Evolutionary conservation across 2,113 vertebrate species (phyloP).

Genomic region (Corydoras sp.): DNA sequence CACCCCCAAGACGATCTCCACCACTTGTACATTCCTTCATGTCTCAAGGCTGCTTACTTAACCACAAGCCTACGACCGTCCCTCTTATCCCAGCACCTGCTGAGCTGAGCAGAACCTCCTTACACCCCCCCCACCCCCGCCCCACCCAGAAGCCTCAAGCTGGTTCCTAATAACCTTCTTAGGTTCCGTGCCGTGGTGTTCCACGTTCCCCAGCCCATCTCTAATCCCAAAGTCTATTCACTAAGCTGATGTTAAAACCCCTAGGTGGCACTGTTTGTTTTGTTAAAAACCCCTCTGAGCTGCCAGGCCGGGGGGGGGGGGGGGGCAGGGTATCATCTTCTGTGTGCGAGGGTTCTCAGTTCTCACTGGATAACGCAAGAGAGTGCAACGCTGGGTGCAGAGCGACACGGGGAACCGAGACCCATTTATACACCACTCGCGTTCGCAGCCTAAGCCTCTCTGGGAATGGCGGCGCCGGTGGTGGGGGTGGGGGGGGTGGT

Average conservation of each 20-base stretch:
- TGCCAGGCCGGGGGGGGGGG: background rate
- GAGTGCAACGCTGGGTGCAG: conserved; percentile 44
- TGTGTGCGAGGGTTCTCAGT: conserved; percentile 6
- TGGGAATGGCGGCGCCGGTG: conserved; percentile 3
- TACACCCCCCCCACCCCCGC: too few relatives aligned
- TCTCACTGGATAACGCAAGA: conserved; percentile 55
- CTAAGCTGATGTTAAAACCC: conserved; percentile 18
- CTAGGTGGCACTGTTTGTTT: conserved; percentile 52
- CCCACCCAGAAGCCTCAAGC: too few relatives aligned
- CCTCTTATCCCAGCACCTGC: too few relatives aligned
- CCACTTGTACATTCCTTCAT: too few relatives aligned
- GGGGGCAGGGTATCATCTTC: background rate
- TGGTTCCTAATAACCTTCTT: too few relatives aligned
- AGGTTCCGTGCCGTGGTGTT: too few relatives aligned
- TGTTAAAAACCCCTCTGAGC: background rate
- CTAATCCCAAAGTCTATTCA: background rate
- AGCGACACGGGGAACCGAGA: conserved; percentile 18
- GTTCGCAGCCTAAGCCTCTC: background rate
- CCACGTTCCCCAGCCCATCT: too few relatives aligned
- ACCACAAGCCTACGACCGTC: too few relatives aligned
- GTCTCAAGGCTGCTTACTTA: too few relatives aligned
- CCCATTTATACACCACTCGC: conserved; percentile 23
- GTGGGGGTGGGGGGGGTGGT: background rate
- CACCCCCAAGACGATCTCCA: too few relatives aligned
- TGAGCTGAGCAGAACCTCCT: too few relatives aligned